Conservation (phyloP, 2,797 vertebrate species). For the Echeneis naucrates region DNA sequence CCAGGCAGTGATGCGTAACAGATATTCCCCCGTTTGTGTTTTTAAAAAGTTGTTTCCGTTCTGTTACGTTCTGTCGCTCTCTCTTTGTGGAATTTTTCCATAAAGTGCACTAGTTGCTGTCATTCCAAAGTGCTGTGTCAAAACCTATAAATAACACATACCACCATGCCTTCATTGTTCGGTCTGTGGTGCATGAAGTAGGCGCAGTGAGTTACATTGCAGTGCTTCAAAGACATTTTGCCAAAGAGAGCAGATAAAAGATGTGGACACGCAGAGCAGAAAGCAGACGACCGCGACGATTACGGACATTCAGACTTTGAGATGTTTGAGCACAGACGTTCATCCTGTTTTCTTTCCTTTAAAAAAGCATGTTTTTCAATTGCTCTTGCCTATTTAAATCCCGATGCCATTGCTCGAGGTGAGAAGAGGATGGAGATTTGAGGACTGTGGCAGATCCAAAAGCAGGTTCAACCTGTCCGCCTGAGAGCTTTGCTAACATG, state of each 20-base stretch:
- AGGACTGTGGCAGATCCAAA: neutral
- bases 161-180: constrained; percentile 3
- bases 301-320: constrained; percentile 14
- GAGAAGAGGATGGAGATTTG: neutral
- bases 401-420: neutral
- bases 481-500: constrained; percentile 26
- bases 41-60: neutral
- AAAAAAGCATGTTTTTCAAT: neutral
- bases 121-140: neutral
- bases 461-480: neutral
- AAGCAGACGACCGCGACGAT: neutral
- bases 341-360: neutral
- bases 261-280: constrained; percentile 7
- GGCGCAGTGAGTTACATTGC: constrained; percentile 6
- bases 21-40: neutral
- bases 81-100: constrained; percentile 4
- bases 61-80: neutral
- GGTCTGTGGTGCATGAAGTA: neutral
- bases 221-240: neutral
- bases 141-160: constrained; percentile 10
- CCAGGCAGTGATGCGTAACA: constrained; percentile 13
- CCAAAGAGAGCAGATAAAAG: constrained; percentile 5
- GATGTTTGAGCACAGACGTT: neutral
- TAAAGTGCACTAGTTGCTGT: neutral
- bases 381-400: neutral